phyloP scores from a whole-genome alignment of 2,888 invertebrate species.

The Apotomis turbidana region DNA sequence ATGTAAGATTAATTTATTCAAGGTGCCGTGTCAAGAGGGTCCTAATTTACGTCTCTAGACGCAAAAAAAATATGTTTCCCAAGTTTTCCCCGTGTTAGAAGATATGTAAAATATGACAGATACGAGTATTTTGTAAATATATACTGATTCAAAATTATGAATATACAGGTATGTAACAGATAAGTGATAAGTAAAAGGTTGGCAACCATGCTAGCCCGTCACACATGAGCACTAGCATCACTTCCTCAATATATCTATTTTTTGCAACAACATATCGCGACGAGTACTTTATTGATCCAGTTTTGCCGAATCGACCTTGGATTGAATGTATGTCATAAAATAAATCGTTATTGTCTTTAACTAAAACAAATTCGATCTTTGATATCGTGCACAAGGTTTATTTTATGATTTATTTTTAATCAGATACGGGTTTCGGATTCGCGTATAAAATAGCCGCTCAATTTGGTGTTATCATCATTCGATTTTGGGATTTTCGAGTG shows the following conservation, averaged over 20 bases:
- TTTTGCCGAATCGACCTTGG: conserved; percentile 47
- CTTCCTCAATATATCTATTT: conserved; percentile 39
- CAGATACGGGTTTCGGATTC: conserved; percentile 45
- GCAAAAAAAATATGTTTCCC: no score
- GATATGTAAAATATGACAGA: no score
- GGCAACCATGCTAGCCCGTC: conserved; percentile 21
- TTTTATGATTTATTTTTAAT: conserved; percentile 20
- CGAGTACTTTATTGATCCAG: conserved; percentile 42
- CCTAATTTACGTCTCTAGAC: no score
- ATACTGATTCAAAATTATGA: no score
- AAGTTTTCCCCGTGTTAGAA: no score
- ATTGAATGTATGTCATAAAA: conserved; percentile 45
- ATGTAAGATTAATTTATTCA: no score
- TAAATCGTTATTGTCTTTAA: conserved; percentile 26
- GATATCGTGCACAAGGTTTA: conserved; percentile 33
- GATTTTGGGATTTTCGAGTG: conserved; percentile 41
- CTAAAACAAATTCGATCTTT: conserved; percentile 39
- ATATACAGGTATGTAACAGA: no score
- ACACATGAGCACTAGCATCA: conserved; percentile 19
- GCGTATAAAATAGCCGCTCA: conserved; percentile 48
- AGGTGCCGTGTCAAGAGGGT: no score
- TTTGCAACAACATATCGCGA: conserved; percentile 25
- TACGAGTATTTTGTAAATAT: no score
- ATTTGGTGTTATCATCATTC: conserved; percentile 47
- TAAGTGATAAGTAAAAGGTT: neutral